Evolutionary conservation across 2,797 vertebrate species (phyloP).

Genomic region (Brachyrhaphis roseni): DNA sequence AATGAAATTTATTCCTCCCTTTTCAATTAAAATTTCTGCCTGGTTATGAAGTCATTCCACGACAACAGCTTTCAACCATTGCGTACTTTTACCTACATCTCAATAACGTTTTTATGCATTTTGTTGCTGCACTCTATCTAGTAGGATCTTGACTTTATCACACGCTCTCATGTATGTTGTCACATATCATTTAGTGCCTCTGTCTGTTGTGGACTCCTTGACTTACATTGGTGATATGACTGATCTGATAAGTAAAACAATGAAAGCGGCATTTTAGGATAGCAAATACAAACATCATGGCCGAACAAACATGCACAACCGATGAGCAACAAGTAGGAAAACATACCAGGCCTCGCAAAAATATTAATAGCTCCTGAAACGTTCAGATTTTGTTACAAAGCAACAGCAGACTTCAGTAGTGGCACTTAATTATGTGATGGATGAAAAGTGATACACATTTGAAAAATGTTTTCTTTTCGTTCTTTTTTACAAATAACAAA

Average conservation of each 20-base stretch:
- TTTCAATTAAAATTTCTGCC: background rate
- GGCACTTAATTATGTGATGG: background rate
- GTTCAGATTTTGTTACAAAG: background rate
- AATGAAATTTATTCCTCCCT: background rate
- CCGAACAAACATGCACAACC: background rate
- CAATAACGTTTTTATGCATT: background rate
- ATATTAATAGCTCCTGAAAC: background rate
- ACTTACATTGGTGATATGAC: background rate
- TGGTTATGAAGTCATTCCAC: slow-evolving; percentile 7
- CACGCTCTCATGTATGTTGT: background rate
- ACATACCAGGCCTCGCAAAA: background rate
- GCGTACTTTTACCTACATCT: background rate
- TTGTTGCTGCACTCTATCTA: background rate
- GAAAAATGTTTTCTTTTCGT: background rate
- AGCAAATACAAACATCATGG: background rate
- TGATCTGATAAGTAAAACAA: too few species aligned
- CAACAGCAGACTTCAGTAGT: background rate
- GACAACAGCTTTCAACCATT: background rate
- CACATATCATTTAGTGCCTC: background rate
- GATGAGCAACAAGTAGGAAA: background rate
- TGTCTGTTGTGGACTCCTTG: background rate
- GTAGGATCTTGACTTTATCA: background rate
- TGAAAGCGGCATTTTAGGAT: background rate
- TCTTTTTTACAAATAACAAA: background rate
- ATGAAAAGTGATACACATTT: background rate